Conservation (phyloP, 2,797 vertebrate genomes). For the Helostoma temminkii region DNA sequence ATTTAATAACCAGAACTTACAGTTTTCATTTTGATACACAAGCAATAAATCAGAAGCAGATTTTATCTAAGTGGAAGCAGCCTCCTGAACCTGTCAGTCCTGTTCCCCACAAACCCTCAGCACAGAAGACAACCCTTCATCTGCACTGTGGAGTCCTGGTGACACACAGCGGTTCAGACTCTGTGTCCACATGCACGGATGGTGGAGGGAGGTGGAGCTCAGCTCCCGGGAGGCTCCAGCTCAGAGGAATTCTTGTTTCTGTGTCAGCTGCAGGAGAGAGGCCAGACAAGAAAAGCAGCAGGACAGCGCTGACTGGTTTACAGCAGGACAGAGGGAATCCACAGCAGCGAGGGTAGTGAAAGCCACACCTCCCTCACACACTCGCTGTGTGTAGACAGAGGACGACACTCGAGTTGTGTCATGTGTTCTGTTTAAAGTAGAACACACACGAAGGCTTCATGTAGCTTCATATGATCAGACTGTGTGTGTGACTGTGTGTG, state of each 20-base stretch:
- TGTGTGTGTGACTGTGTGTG: too few relatives aligned
- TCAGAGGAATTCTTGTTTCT: neutral
- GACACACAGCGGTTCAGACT: neutral
- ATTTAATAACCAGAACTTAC: too few relatives aligned
- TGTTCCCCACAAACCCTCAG: neutral
- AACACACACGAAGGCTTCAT: too few relatives aligned
- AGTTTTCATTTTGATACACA: too few relatives aligned
- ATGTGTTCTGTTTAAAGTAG: too few relatives aligned
- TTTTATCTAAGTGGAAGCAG: too few relatives aligned
- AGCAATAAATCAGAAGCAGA: too few relatives aligned
- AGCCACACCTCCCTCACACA: too few relatives aligned
- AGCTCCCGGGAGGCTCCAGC: neutral
- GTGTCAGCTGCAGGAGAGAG: slow-evolving; percentile 25
- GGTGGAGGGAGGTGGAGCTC: neutral
- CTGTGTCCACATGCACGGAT: neutral
- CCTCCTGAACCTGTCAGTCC: too few relatives aligned
- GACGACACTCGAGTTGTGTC: too few relatives aligned
- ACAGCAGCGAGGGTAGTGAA: neutral
- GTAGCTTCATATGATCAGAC: too few relatives aligned
- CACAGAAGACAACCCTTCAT: slow-evolving; percentile 17
- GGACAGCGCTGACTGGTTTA: neutral
- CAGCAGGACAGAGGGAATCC: neutral
- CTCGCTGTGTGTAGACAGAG: too few relatives aligned
- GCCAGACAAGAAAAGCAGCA: neutral
- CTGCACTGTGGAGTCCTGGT: neutral